These are phyloP conservation scores for Adelphocoris suturalis DNA, from an alignment of 2,888 invertebrate species.

Conservation along the genomic window DNA sequence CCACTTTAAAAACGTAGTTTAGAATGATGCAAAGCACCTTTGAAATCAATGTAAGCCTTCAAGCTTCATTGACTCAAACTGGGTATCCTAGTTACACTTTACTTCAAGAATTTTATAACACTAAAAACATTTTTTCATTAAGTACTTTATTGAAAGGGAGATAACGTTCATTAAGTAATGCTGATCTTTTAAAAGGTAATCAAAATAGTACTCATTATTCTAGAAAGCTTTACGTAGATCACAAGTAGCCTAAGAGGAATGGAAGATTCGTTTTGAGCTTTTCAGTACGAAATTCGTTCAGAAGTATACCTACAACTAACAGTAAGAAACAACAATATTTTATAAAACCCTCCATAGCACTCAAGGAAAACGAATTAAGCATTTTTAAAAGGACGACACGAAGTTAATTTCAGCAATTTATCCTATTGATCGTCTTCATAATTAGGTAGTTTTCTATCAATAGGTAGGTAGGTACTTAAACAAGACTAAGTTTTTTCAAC, in stretches of 20 bases:
- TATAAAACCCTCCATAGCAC: constrained; percentile 3
- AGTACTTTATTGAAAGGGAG: neutral
- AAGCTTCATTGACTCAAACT: neutral
- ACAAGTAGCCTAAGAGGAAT: constrained; percentile 57
- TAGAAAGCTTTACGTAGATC: neutral
- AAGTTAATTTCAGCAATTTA: too few relatives aligned
- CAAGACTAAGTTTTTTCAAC: too few relatives aligned
- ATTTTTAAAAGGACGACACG: neutral
- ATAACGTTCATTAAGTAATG: neutral
- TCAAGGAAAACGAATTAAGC: neutral
- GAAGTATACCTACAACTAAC: neutral
- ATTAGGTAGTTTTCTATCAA: too few relatives aligned
- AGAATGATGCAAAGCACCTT: neutral
- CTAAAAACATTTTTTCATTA: neutral
- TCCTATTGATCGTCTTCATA: too few relatives aligned
- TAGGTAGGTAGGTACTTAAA: too few relatives aligned
- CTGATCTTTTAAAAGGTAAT: neutral
- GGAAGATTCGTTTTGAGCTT: constrained; percentile 63
- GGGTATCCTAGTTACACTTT: neutral
- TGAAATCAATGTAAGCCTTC: neutral
- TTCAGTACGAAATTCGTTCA: constrained; percentile 53
- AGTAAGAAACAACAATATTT: neutral
- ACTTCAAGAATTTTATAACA: neutral
- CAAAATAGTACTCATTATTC: neutral
- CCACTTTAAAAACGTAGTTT: neutral